These are phyloP conservation scores for Orchestia grillus DNA, from an alignment of 1,140 invertebrate species.

Conservation along the genomic window DNA sequence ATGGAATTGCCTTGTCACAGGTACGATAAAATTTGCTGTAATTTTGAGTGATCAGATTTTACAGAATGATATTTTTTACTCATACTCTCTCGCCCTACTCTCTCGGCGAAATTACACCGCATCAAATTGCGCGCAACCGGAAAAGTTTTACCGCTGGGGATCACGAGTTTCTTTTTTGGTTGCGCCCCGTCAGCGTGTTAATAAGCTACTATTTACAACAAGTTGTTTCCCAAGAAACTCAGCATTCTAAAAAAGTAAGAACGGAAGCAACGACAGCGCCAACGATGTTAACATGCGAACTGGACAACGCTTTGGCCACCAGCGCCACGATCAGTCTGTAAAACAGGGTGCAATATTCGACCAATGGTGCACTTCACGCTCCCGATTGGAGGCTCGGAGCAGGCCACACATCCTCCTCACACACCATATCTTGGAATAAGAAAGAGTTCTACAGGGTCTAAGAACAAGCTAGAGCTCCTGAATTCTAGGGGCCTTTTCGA, in stretches of 20 bases:
- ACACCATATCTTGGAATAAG: too few species aligned
- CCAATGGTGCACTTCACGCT: too few species aligned
- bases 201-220: neutral
- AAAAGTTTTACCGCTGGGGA: neutral
- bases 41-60: neutral
- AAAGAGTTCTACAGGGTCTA: too few species aligned
- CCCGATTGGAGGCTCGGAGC: too few species aligned
- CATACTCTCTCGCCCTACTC: neutral
- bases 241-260: neutral
- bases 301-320: neutral
- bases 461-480: neutral
- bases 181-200: neutral
- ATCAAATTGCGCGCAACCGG: neutral
- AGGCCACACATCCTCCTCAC: too few species aligned
- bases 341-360: neutral
- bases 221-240: neutral
- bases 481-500: neutral
- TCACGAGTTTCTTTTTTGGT: neutral
- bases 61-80: neutral
- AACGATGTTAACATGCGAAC: neutral
- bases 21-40: neutral
- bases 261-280: neutral
- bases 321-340: neutral
- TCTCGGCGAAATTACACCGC: neutral
- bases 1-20: neutral